Evolutionary conservation across 2,113 vertebrate genomes (phyloP).

Genomic region (Hypanus sabinus): DNA sequence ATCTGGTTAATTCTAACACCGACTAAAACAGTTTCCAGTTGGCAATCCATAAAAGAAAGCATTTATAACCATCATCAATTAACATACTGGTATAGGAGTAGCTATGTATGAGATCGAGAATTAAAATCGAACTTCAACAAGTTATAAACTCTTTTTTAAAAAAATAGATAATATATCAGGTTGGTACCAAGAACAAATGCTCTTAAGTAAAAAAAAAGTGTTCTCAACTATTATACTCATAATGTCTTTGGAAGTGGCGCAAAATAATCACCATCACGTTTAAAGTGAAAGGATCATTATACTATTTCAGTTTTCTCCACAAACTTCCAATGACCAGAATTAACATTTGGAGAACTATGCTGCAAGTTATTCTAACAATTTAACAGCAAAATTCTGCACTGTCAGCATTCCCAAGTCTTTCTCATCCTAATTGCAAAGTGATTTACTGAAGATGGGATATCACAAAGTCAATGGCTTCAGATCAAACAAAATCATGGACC

Average conservation of each 20-base stretch:
- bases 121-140: neutral
- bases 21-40: neutral
- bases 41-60: neutral
- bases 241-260: neutral
- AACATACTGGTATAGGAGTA: neutral
- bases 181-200: neutral
- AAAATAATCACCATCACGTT: neutral
- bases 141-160: neutral
- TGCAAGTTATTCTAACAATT: neutral
- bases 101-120: neutral
- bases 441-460: neutral
- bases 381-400: neutral
- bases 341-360: neutral
- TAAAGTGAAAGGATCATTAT: neutral
- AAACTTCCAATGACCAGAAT: neutral
- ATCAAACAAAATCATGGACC: too few species aligned
- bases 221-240: neutral
- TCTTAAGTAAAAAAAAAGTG: neutral
- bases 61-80: neutral
- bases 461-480: neutral
- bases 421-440: neutral
- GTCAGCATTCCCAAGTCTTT: neutral
- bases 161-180: neutral
- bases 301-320: neutral
- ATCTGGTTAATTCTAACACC: neutral